Percentiles rank a stretch among this genome's conserved stretches.
Evolutionary conservation across 2,113 vertebrate species (phyloP).

Genomic region (Python bivittatus): DNA sequence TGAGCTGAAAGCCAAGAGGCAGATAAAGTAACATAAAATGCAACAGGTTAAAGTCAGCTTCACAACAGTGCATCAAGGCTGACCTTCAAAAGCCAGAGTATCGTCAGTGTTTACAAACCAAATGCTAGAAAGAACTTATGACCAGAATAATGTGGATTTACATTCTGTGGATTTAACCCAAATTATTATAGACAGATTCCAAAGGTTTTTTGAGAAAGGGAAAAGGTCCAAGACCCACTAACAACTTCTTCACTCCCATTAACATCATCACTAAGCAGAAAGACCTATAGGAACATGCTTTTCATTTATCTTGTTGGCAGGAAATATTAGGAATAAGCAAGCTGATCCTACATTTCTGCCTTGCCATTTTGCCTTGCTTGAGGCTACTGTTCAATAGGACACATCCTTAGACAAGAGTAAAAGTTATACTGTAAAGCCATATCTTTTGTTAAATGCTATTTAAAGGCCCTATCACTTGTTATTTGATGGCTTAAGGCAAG

Average conservation of each 20-base stretch:
- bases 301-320: not conserved
- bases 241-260: not conserved
- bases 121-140: slow-evolving; percentile 16
- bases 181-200: not conserved
- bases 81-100: slow-evolving; percentile 61
- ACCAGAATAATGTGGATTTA: not conserved
- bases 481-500: not conserved
- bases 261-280: not conserved
- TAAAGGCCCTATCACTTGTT: not conserved
- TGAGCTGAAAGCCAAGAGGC: slow-evolving; percentile 39
- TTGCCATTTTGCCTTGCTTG: not conserved
- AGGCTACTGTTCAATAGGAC: not conserved
- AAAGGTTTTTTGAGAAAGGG: not conserved
- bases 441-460: not conserved
- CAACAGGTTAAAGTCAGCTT: slow-evolving; percentile 56
- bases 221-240: not conserved
- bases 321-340: not conserved
- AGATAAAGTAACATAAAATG: slow-evolving; percentile 55
- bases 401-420: not conserved
- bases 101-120: slow-evolving; percentile 15
- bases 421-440: not conserved
- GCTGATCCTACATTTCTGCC: not conserved
- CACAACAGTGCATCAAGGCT: slow-evolving; percentile 42
- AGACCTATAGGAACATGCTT: not conserved
- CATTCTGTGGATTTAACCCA: not conserved